phyloP scores from a whole-genome alignment of 2,888 invertebrate species.

The Biston betularia region DNA sequence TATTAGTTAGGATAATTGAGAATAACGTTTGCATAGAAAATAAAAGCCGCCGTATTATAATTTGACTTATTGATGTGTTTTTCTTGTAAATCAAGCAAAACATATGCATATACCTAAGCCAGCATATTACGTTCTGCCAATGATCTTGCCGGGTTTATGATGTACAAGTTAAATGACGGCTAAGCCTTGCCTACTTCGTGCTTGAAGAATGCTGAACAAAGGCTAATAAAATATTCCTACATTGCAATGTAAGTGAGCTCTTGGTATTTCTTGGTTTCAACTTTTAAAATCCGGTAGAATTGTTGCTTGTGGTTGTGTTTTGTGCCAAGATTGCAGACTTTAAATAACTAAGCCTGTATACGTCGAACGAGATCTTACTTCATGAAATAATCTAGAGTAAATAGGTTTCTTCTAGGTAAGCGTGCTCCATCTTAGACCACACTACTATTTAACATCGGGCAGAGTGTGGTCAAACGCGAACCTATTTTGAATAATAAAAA shows the following conservation, averaged over 20 bases:
- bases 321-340: constrained; percentile 29
- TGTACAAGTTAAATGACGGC: constrained; percentile 25
- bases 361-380: constrained; percentile 10
- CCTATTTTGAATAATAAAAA: too few species aligned
- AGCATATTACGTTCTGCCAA: constrained; percentile 15
- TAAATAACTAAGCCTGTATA: constrained; percentile 1
- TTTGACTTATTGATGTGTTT: not conserved
- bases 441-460: too few species aligned
- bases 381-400: too few species aligned
- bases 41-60: not conserved
- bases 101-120: too few species aligned
- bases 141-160: constrained; percentile 11
- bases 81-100: too few species aligned
- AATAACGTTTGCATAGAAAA: too few species aligned
- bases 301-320: constrained; percentile 25
- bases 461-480: too few species aligned
- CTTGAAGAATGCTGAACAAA: constrained; percentile 41
- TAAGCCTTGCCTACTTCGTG: constrained; percentile 24
- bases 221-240: constrained; percentile 40
- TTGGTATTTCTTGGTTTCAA: constrained; percentile 28
- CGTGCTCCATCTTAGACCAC: too few species aligned
- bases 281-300: constrained; percentile 31
- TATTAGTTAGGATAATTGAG: too few species aligned
- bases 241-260: constrained; percentile 33
- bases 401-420: too few species aligned